Evolutionary conservation across 2,888 invertebrate genomes (phyloP).

Genomic region (Rhagonycha fulva): DNA sequence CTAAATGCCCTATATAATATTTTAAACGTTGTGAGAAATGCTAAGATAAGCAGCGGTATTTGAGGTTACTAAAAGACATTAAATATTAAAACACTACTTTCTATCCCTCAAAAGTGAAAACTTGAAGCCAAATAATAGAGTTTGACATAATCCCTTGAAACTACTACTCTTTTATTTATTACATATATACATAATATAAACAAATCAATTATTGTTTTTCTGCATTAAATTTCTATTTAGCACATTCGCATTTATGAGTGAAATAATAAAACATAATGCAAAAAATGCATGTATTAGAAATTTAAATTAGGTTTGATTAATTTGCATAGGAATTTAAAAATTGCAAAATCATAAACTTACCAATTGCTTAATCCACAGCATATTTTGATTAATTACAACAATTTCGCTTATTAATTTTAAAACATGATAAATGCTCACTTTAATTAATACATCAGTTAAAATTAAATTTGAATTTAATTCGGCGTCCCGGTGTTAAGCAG

Average conservation of each 20-base stretch:
- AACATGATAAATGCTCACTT: neutral
- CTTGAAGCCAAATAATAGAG: neutral
- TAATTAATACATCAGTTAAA: neutral
- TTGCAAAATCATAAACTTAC: neutral
- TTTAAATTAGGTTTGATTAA: too few relatives aligned
- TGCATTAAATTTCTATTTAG: neutral
- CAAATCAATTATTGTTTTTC: neutral
- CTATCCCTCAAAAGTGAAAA: neutral
- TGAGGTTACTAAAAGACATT: neutral
- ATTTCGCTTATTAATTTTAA: neutral
- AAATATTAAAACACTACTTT: neutral
- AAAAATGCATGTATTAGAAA: neutral
- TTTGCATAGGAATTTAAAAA: neutral
- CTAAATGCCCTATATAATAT: neutral
- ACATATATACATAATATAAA: neutral
- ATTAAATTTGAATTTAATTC: neutral
- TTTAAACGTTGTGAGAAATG: neutral
- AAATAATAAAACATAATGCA: neutral
- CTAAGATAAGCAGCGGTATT: neutral
- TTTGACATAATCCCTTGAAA: neutral
- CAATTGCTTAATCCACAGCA: neutral
- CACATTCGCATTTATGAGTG: neutral
- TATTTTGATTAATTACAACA: neutral
- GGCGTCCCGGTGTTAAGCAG: constrained; percentile 13
- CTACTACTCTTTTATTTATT: neutral